Conservation (phyloP, 2,113 vertebrate species). For the Mesocricetus auratus region DNA sequence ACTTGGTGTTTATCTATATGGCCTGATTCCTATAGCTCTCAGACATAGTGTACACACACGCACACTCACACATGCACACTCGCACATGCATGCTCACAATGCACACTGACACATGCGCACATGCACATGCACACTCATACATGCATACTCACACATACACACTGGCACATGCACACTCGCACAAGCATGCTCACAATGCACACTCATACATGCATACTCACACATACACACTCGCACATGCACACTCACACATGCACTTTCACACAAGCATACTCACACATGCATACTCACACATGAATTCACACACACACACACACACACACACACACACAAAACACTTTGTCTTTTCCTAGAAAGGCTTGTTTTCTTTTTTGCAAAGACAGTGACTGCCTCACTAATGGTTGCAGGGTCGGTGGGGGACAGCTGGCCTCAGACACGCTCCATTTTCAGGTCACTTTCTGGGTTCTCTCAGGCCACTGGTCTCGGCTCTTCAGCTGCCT, state of each 20-base stretch:
- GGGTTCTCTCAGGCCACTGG: not conserved
- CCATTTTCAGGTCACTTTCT: no score
- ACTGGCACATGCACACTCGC: not conserved
- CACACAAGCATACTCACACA: not conserved
- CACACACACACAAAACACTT: not conserved
- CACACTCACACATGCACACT: not conserved
- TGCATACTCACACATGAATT: no score
- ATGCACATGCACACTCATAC: no score
- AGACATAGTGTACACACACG: not conserved
- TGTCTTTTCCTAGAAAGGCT: not conserved
- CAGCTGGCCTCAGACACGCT: rapidly evolving
- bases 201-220: no score
- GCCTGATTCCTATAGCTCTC: not conserved
- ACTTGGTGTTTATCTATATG: not conserved
- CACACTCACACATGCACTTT: no score
- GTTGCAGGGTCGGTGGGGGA: no score
- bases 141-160: not conserved
- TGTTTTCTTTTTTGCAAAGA: not conserved
- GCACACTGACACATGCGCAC: no score
- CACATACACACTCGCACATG: not conserved
- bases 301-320: no score
- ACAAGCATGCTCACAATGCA: not conserved
- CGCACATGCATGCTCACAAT: no score
- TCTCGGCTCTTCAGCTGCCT: rapidly evolving
- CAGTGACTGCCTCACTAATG: not conserved